Evolutionary conservation across 2,797 vertebrate genomes (phyloP), one percentile per base, ranked within the genome.

Genomic region (Halcyon chelicuti): DNA sequence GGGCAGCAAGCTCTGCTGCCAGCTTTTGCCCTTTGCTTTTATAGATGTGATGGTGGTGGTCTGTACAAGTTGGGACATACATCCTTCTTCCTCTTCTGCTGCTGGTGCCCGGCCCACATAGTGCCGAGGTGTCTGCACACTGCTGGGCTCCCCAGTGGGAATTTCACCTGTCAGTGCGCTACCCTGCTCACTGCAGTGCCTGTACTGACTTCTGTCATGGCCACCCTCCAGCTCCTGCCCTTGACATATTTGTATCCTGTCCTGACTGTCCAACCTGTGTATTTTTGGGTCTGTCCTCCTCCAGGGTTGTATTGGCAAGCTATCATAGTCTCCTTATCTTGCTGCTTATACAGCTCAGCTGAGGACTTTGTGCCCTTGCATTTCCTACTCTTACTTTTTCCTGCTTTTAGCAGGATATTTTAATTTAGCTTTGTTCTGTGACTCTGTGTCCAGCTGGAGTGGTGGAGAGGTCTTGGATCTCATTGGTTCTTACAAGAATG

Each of bases 131-230:
- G 10, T 33, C 26, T 3, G 4, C 10, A 3, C 6, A 14, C 18
- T 12, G 28, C 20, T 37, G 33, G 28, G 37, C 47, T 25, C 4
- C 46, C 28, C 17, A 3, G 33, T 5, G 21, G 47, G 21, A 37
- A 40, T 61, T 51, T 46, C 21, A 5, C 28, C 26, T 14, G 5
- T 49, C 8, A 3, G 0, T 3, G 17, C 47, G 42, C n/a, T 65
- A 14, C 55, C 12, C n/a, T 25, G 26, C 2, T 1, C 4, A 4
- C 9, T 0, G 4, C 16, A 1, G 1, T 0, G 0, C 18, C 25
- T 66, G 51, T 25, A 22, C 23, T 0, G 3, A 11, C 39, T 60
- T 77, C 14, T 11, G 21, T 44, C 54, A n/a, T 73, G 28, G 35
- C 21, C 12, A 9, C 60, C 12, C 19, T 85, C 39, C 79, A 60